Conservation (phyloP, 1,140 invertebrate species). For the Harlomillsia oculata region DNA sequence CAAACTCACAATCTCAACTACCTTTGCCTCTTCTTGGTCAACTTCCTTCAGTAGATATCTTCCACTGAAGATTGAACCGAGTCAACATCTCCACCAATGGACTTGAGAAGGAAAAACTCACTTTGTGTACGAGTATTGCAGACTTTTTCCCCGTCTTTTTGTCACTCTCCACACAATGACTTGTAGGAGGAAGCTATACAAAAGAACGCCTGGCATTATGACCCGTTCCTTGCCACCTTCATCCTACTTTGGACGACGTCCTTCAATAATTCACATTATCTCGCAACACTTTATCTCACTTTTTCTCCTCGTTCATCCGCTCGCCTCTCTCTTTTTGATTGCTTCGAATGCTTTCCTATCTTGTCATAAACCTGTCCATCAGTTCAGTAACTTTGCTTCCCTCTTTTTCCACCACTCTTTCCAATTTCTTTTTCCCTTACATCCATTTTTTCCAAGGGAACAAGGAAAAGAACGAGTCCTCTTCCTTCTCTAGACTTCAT, state of each 20-base stretch:
- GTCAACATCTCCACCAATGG: no score
- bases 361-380: background rate
- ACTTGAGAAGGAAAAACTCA: no score
- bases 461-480: no score
- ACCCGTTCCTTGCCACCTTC: conserved; percentile 6
- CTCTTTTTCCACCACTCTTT: background rate
- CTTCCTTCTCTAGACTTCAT: no score
- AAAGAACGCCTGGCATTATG: conserved; percentile 13
- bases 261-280: conserved; percentile 16
- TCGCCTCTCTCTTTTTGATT: background rate
- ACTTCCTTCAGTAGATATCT: no score
- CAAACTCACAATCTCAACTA: no score
- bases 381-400: background rate
- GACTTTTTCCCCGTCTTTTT: no score
- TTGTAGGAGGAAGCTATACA: conserved; percentile 20
- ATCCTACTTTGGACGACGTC: conserved; percentile 11
- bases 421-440: background rate
- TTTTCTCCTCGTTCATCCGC: conserved; percentile 8
- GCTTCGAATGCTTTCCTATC: background rate
- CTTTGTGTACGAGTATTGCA: no score
- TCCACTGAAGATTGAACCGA: no score
- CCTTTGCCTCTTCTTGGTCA: no score
- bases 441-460: background rate
- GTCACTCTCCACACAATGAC: conserved; percentile 18
- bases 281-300: conserved; percentile 11